Conservation (phyloP, 2,113 vertebrate genomes). For the Carassius auratus region DNA sequence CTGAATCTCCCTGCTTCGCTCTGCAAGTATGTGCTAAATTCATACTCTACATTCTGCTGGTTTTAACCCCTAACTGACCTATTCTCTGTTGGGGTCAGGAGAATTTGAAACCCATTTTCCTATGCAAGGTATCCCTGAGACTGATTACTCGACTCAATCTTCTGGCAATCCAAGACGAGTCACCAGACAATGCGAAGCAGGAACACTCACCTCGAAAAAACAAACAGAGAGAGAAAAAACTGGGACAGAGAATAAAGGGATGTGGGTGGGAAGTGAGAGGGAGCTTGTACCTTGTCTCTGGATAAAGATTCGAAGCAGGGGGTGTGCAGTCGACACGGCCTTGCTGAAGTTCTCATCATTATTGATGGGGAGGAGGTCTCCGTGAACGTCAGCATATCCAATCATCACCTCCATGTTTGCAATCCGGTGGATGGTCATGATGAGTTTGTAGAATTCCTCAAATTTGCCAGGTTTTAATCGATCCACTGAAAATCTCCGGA, state of each 20-base stretch:
- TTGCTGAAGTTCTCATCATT: slow-evolving; percentile 99
- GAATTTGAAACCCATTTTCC: background rate
- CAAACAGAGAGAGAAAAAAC: background rate
- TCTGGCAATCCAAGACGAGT: background rate
- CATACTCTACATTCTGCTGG: background rate
- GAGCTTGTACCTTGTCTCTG: slow-evolving; percentile 89
- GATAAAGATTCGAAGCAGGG: slow-evolving; percentile 93
- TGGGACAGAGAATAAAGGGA: slow-evolving; percentile 35
- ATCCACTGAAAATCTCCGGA: slow-evolving; percentile 93
- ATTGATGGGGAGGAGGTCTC: slow-evolving; percentile 98
- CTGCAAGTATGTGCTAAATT: background rate
- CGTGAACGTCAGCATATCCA: slow-evolving; percentile 93
- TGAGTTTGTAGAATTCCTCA: slow-evolving; percentile 96
- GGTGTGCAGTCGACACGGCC: slow-evolving; percentile 92
- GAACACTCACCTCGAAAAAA: slow-evolving; percentile 18
- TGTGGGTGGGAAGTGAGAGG: background rate
- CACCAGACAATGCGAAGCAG: background rate
- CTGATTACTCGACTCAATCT: background rate
- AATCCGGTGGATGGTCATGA: slow-evolving; percentile 92
- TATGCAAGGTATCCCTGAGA: background rate
- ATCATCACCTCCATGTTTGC: slow-evolving; percentile 93
- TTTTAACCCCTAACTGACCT: background rate
- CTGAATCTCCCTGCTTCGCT: background rate
- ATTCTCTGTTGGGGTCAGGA: background rate
- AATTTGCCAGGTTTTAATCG: slow-evolving; percentile 94